These are phyloP conservation scores for Corythornis leucogaster DNA, from an alignment of 2,797 vertebrate genomes.

Conservation along the genomic window DNA sequence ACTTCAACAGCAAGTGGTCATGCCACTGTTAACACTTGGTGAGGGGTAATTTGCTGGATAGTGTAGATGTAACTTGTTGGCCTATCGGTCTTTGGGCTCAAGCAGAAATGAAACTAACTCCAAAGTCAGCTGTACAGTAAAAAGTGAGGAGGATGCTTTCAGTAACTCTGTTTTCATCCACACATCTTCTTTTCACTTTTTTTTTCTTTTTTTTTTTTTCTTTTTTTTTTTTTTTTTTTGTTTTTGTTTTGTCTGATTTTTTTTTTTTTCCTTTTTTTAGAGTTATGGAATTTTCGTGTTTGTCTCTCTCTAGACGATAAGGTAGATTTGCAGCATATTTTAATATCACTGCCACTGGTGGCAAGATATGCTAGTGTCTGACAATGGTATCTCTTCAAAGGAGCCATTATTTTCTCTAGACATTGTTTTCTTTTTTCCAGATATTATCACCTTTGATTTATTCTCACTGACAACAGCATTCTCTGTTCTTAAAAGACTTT, in stretches of 20 bases:
- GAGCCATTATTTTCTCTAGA: background rate
- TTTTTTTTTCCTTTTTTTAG: too few relatives aligned
- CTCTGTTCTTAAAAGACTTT: constrained; percentile 27
- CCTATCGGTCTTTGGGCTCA: background rate
- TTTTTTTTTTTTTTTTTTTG: background rate
- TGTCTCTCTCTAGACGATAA: background rate
- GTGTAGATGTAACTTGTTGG: background rate
- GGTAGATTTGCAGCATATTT: constrained; percentile 10
- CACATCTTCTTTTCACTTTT: background rate
- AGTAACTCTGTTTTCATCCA: background rate
- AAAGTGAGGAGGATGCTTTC: background rate
- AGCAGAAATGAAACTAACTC: background rate
- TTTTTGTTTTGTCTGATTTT: too few relatives aligned
- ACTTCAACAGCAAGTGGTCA: background rate
- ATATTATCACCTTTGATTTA: constrained; percentile 53
- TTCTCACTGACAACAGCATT: constrained; percentile 9
- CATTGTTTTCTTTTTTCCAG: background rate
- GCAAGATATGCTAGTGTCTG: constrained; percentile 7
- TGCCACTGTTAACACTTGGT: background rate
- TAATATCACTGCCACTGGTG: constrained; percentile 1
- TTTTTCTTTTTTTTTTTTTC: background rate
- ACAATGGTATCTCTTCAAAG: background rate
- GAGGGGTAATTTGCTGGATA: background rate
- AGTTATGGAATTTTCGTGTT: background rate
- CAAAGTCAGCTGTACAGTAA: background rate